Conservation (phyloP, 2,888 invertebrate species). For the Luperina nickerlii region DNA sequence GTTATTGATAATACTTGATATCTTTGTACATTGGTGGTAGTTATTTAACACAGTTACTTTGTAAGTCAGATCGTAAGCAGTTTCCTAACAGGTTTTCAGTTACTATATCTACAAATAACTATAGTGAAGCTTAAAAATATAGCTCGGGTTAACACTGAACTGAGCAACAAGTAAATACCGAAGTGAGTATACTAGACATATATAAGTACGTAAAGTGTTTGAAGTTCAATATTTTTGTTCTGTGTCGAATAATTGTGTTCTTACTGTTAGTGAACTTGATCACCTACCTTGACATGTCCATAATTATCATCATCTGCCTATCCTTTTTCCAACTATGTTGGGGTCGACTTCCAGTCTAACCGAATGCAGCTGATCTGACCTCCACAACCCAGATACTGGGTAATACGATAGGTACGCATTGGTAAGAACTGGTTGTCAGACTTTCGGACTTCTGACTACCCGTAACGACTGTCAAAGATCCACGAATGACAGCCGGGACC, state of each 20-base stretch:
- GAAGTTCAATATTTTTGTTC: background rate
- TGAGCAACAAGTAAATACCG: background rate
- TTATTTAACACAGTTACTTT: constrained; percentile 16
- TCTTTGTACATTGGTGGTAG: constrained; percentile 22
- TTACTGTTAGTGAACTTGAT: constrained; percentile 10
- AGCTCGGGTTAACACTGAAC: background rate
- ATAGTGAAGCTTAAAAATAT: background rate
- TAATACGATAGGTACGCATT: too few species aligned
- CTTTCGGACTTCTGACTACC: too few species aligned
- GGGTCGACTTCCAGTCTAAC: too few species aligned
- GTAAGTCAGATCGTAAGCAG: background rate
- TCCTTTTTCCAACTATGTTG: too few species aligned
- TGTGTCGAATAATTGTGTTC: background rate
- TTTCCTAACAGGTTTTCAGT: background rate
- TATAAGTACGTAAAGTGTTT: constrained; percentile 4
- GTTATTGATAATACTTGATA: constrained; percentile 28
- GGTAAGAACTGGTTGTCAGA: too few species aligned
- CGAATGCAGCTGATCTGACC: too few species aligned
- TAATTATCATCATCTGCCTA: constrained; percentile 4
- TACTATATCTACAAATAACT: background rate
- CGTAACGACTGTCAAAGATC: too few species aligned
- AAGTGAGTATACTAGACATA: constrained; percentile 34
- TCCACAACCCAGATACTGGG: too few species aligned
- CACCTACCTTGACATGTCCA: constrained; percentile 31
- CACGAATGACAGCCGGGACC: too few species aligned